Evolutionary conservation across 2,113 vertebrate genomes (phyloP), one percentile per base, ranked within the genome.

Genomic region (Entelurus aequoreus): DNA sequence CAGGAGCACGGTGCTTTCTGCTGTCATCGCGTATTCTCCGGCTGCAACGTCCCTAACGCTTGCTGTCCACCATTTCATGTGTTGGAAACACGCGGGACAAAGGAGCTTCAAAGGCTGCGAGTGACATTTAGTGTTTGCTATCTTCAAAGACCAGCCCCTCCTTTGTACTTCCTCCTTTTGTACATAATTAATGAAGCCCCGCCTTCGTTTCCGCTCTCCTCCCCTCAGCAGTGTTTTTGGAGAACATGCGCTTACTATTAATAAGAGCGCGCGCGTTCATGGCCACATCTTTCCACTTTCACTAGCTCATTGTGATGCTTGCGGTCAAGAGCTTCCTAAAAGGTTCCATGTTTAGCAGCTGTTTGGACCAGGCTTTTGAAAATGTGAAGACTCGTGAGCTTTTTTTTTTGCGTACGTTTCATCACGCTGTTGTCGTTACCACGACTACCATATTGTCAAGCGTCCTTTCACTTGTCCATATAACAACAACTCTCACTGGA

Each of bases 141-240:
- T 88, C 91, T 92, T 92, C 92, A 94, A 93, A 93, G 91, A 83
- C 72, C 81, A 86, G 85, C 57, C 76, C 85, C 73, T 68, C 89
- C 83, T 91, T 89, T 92, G 90, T 90, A 90, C 87, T 88, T 88
- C 76, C 81, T 78, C 81, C 78, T 78, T 82, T 80, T 82, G 79
- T 84, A 82, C 86, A 88, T 90, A 91, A 92, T 92, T 90, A 91
- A 91, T 87, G 76, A 55, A 56, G 65, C 57, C 65, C 69, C 74
- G 79, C 74, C 56, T 72, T 40, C 40, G 48, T 49, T 49, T 19
- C 61, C 38, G 21, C 44, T 53, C 47, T 50, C 42, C 14, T 52
- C 48, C 16, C 13, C 66, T 58, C 28, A 28, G 28, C 28, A 28
- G 28, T 28, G 28, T 28, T 28, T 28, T 28, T 28, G 28, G 28